phyloP scores from a whole-genome alignment of 2,888 invertebrate genomes.

The Luperina nickerlii region DNA sequence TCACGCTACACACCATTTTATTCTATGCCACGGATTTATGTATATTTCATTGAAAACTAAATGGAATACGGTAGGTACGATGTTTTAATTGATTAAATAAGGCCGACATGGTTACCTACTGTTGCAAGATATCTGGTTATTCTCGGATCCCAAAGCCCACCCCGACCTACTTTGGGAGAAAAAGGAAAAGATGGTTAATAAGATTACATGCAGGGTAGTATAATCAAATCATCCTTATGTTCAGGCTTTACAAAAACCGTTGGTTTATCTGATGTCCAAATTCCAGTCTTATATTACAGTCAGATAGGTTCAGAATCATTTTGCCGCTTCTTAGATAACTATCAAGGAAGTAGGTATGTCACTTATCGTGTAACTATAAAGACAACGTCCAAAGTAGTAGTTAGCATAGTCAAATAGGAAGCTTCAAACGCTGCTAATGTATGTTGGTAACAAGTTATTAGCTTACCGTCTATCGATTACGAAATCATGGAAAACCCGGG shows the following conservation, averaged over 20 bases:
- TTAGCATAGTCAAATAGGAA: background rate
- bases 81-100: conserved; percentile 21
- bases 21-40: conserved; percentile 56
- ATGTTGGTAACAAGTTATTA: background rate
- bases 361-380: background rate
- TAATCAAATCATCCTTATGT: conserved; percentile 17
- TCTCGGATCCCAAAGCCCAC: conserved; percentile 3
- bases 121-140: conserved; percentile 15
- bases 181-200: conserved; percentile 20
- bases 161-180: conserved; percentile 1
- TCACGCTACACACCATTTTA: conserved; percentile 64
- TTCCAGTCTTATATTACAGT: background rate
- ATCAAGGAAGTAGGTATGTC: background rate
- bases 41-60: conserved; percentile 51
- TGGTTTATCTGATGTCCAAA: background rate
- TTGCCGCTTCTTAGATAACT: background rate
- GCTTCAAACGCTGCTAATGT: background rate
- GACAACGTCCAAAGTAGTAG: background rate
- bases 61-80: background rate
- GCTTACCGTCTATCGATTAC: conserved; percentile 2
- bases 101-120: background rate
- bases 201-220: conserved; percentile 17
- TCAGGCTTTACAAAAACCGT: conserved; percentile 2
- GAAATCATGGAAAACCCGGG: conserved; percentile 3
- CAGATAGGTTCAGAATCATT: background rate